These are phyloP conservation scores for Suricata suricatta DNA, from an alignment of 2,113 vertebrate species.

Conservation along the genomic window DNA sequence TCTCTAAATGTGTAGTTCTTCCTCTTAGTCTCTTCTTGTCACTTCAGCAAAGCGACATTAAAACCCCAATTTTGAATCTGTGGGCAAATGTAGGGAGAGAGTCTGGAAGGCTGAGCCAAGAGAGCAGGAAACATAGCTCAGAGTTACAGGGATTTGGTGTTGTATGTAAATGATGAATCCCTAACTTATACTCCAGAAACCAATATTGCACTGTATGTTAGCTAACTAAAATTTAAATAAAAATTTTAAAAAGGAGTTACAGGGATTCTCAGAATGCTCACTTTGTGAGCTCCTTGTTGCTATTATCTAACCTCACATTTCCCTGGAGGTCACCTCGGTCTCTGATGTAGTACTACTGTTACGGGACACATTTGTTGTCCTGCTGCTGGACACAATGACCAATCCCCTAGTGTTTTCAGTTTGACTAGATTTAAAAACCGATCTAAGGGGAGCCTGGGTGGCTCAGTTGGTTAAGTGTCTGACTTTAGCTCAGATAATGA, in stretches of 20 bases:
- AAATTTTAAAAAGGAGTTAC: too few species aligned
- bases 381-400: not conserved
- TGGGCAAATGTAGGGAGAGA: not conserved
- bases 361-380: not conserved
- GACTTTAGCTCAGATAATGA: too few species aligned
- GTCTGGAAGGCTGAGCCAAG: not conserved
- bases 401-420: not conserved
- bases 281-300: not conserved
- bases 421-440: not conserved
- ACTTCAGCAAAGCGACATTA: not conserved
- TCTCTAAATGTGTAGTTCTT: not conserved
- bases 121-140: not conserved
- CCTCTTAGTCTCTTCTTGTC: not conserved
- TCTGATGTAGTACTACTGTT: not conserved
- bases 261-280: not conserved
- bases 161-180: too few species aligned
- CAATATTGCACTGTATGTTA: too few species aligned
- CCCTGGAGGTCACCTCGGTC: not conserved
- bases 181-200: too few species aligned
- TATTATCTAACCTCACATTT: not conserved
- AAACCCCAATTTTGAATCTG: not conserved
- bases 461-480: too few species aligned
- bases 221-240: too few species aligned
- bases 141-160: not conserved
- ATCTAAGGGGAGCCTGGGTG: too few species aligned